These are phyloP conservation scores for Salticus scenicus DNA, from an alignment of 2,888 invertebrate species.

Conservation along the genomic window DNA sequence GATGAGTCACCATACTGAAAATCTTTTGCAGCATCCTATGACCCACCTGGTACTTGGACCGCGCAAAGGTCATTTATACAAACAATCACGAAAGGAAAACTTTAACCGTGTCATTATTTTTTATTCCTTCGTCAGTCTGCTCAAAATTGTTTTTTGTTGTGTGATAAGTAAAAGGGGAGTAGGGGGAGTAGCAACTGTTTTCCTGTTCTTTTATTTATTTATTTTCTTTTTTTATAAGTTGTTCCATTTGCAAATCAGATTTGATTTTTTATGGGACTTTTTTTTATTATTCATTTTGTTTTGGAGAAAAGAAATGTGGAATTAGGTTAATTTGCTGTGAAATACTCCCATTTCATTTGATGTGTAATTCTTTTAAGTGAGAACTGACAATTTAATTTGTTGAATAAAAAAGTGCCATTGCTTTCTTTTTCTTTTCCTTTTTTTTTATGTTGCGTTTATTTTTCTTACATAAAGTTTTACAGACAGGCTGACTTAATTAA, in stretches of 20 bases:
- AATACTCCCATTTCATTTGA: no score
- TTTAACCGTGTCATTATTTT: background rate
- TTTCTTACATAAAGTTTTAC: no score
- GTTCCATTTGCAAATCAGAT: background rate
- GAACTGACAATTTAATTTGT: no score
- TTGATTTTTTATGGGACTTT: background rate
- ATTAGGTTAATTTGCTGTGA: background rate
- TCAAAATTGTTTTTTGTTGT: background rate
- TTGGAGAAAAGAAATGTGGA: background rate
- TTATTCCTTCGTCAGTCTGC: background rate
- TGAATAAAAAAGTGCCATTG: no score
- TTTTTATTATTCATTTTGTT: background rate
- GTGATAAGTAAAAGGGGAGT: background rate
- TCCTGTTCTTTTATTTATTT: background rate
- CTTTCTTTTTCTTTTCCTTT: no score
- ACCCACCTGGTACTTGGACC: slow-evolving; percentile 4
- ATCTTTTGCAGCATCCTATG: background rate
- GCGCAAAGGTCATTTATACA: background rate
- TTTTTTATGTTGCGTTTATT: no score
- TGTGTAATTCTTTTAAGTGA: no score
- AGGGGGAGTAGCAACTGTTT: background rate
- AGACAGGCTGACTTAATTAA: no score
- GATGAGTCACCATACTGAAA: background rate
- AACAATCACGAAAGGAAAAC: background rate
- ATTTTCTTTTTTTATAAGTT: background rate